These are phyloP conservation scores for Arothron firmamentum DNA, from an alignment of 2,113 vertebrate genomes.

Conservation along the genomic window DNA sequence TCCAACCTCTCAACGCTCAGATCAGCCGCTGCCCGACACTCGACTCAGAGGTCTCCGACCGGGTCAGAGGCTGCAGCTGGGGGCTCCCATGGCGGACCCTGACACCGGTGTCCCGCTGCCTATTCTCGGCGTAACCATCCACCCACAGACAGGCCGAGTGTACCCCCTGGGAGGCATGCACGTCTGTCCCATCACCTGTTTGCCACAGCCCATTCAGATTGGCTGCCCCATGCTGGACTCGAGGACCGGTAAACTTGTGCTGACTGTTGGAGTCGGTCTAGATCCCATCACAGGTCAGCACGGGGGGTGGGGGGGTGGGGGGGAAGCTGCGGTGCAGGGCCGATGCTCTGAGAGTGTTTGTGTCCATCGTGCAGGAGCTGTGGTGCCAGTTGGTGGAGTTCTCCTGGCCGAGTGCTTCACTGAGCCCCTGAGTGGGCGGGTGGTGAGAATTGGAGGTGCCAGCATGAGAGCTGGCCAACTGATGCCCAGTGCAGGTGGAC, in stretches of 20 bases:
- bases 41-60: slow-evolving; percentile 70
- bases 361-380: slow-evolving; percentile 70
- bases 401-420: slow-evolving; percentile 79
- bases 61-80: slow-evolving; percentile 69
- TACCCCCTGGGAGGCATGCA: slow-evolving; percentile 81
- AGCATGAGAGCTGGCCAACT: slow-evolving; percentile 58
- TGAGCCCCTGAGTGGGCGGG: slow-evolving; percentile 81
- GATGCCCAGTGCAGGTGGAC: slow-evolving; percentile 74
- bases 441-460: slow-evolving; percentile 69
- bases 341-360: neutral
- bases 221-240: slow-evolving; percentile 80
- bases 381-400: slow-evolving; percentile 81
- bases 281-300: slow-evolving; percentile 81
- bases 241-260: slow-evolving; percentile 71
- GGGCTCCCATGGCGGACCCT: slow-evolving; percentile 81
- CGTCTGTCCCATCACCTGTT: slow-evolving; percentile 79
- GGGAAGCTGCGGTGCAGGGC: no score
- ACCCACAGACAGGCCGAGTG: slow-evolving; percentile 78
- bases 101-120: slow-evolving; percentile 81
- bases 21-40: slow-evolving; percentile 59
- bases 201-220: slow-evolving; percentile 78
- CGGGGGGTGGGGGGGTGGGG: no score
- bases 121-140: slow-evolving; percentile 82
- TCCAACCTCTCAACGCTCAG: slow-evolving; percentile 68
- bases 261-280: slow-evolving; percentile 78